Percentiles rank a stretch among this genome's conserved stretches.
Evolutionary conservation across 2,797 vertebrate species (phyloP).

Genomic region (Limosa lapponica): DNA sequence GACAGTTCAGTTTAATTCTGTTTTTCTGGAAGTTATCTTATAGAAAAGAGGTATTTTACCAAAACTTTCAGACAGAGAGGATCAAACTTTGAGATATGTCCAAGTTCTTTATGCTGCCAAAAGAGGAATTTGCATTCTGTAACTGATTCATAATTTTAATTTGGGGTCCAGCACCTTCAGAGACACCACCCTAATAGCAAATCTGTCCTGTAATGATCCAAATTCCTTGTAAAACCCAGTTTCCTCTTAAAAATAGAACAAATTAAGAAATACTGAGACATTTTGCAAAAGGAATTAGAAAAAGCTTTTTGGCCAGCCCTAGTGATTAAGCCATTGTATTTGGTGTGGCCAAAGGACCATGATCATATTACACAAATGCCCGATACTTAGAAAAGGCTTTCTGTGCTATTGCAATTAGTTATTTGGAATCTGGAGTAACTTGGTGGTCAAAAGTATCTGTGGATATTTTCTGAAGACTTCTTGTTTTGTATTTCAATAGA

Average conservation of each 20-base stretch:
- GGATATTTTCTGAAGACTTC: not conserved
- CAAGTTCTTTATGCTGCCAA: not conserved
- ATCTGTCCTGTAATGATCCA: not conserved
- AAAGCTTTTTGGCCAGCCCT: not conserved
- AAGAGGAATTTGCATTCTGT: not conserved
- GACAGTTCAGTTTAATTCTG: not conserved
- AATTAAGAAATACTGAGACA: not conserved
- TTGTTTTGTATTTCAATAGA: not conserved
- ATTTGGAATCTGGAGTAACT: not conserved
- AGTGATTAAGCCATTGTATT: not conserved
- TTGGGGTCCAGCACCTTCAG: not conserved
- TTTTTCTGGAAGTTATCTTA: not conserved
- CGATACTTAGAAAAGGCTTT: not conserved
- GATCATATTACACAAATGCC: too few species aligned
- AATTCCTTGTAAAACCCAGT: not conserved
- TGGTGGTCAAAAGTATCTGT: not conserved
- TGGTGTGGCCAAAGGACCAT: not conserved
- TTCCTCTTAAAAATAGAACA: not conserved
- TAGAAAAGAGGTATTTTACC: not conserved
- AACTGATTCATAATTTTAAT: not conserved
- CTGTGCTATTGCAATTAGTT: not conserved
- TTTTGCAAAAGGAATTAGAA: not conserved
- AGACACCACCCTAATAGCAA: not conserved
- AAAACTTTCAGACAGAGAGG: not conserved
- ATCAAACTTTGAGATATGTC: not conserved